Evolutionary conservation across 2,888 invertebrate genomes (phyloP), one percentile per base, ranked within the genome.

Genomic region (Erebia epiphron): DNA sequence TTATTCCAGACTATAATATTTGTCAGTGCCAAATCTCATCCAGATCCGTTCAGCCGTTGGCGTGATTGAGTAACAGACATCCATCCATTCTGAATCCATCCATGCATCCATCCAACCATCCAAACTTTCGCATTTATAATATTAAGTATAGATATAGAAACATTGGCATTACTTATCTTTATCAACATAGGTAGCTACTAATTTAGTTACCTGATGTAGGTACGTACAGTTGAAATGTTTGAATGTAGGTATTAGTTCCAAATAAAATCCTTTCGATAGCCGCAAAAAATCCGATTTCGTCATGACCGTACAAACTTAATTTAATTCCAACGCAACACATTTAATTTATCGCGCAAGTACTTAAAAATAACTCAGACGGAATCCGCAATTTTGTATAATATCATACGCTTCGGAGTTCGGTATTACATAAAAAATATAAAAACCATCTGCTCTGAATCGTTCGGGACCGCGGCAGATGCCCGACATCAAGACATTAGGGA

Each of bases 401-500:
- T 83, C 80, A 78, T 76, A 80, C 78, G 78, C 75, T 77, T 76
- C 73, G 75, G 70, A 79, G 80, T 81, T 79, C 73, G 75, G 71
- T 79, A 81, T 81, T 79, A 79, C 80, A 82, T 82, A 86, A 88
- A 88, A 88, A 86, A 62, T 68, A 64, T 80, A 85, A 88, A 86
- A 87, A 84, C 89, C 90, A 90, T 89, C 85, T 87, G 91, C 77
- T 75, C 78, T 65, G 77, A 80, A 79, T 81, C 79, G 80, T 79
- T 82, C 78, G 83, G 81, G 78, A 80, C 77, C 79, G 82, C 83
- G 82, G 83, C 92, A 91, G 87, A 88, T 92, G 92, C 85, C 82
- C 73, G 86, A 86, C 87, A 90, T 91, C 87, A 89, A 91, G 92
- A 90, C 89, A 87, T 91, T 89, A 90, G 83, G 78, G 88, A 82